These are phyloP conservation scores for Elephantulus edwardii DNA, from an alignment of 2,113 vertebrate genomes.

Conservation along the genomic window DNA sequence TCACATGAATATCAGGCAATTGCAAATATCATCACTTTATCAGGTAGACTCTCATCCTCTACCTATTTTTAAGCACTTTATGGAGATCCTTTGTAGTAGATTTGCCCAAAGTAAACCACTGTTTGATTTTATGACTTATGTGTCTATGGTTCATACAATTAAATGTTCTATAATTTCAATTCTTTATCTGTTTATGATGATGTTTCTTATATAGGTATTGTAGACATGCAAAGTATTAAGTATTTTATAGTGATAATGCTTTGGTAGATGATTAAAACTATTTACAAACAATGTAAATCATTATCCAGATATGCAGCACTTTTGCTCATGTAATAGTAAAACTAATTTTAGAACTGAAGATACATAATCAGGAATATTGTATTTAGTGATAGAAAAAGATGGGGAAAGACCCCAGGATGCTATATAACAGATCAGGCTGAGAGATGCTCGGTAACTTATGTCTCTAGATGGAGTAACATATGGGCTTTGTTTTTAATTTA, in stretches of 20 bases:
- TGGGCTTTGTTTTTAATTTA: neutral
- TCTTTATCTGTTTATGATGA: too few relatives aligned
- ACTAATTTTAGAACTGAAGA: neutral
- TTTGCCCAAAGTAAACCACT: neutral
- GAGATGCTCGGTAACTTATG: neutral
- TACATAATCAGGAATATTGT: neutral
- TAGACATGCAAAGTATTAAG: neutral
- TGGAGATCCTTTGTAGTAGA: too few relatives aligned
- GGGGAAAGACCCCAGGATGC: neutral
- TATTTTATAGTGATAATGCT: neutral
- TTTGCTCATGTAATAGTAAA: neutral
- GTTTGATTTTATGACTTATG: too few relatives aligned
- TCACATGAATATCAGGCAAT: too few relatives aligned
- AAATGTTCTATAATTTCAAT: too few relatives aligned
- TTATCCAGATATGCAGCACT: neutral
- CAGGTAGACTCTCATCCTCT: too few relatives aligned
- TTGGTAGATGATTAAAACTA: neutral
- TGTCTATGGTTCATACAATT: too few relatives aligned
- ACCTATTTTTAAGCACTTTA: too few relatives aligned
- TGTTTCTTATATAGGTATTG: too few relatives aligned
- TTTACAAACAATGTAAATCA: neutral
- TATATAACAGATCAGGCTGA: neutral
- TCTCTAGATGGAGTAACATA: neutral
- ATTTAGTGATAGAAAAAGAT: neutral
- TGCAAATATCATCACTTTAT: too few relatives aligned